phyloP scores from a whole-genome alignment of 2,113 vertebrate genomes.

The Pyxicephalus adspersus region DNA sequence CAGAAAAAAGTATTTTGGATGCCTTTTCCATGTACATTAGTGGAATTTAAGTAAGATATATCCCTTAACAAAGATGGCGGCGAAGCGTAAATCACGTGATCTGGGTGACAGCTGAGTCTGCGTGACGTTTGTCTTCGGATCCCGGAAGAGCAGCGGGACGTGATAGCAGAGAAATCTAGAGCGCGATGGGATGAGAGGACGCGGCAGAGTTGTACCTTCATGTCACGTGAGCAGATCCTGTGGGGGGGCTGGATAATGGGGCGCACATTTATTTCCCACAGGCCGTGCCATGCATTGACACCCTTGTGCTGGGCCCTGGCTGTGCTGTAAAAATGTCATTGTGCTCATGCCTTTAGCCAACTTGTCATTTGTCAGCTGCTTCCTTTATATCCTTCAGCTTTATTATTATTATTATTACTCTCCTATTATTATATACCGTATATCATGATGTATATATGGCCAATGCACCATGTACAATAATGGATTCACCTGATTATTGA shows the following conservation, averaged over 20 bases:
- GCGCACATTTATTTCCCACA: too few relatives aligned
- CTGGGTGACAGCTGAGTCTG: not conserved
- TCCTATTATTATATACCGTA: too few relatives aligned
- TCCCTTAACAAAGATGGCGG: conserved; percentile 11
- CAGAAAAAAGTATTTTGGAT: too few relatives aligned
- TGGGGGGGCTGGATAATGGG: not conserved
- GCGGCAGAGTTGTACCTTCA: not conserved
- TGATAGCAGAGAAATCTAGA: not conserved
- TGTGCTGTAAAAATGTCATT: not conserved
- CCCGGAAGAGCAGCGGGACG: conserved; percentile 36
- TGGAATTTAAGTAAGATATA: not conserved
- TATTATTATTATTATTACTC: too few relatives aligned
- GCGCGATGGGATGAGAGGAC: conserved; percentile 42
- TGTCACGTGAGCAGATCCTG: conserved; percentile 35
- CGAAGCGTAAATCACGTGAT: not conserved
- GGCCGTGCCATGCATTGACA: not conserved
- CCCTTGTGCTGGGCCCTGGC: not conserved
- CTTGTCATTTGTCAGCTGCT: too few relatives aligned
- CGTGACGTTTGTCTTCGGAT: not conserved
- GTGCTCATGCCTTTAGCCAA: too few relatives aligned
- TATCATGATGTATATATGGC: too few relatives aligned
- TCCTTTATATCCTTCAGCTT: too few relatives aligned
- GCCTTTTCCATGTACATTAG: too few relatives aligned
- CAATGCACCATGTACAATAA: too few relatives aligned
- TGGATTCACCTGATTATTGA: too few relatives aligned